A percentile compares a stretch with the other conserved stretches of the same genome.
These are phyloP conservation scores for Pseudopleuronectes americanus DNA, from an alignment of 2,797 vertebrate species.

Conservation along the genomic window DNA sequence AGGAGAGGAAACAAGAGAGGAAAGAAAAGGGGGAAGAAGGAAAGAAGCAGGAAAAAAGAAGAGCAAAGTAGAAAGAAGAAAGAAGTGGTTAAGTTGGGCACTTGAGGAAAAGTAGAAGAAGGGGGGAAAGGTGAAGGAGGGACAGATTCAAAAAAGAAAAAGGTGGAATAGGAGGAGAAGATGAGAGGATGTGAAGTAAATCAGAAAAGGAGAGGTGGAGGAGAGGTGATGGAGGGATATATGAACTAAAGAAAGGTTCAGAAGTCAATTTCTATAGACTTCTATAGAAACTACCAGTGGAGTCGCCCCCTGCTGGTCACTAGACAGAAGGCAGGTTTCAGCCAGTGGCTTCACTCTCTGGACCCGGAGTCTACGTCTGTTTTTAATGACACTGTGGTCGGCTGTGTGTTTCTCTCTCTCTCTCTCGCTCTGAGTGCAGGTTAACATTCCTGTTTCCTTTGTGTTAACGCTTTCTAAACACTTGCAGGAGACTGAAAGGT, in stretches of 20 bases:
- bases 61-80: background rate
- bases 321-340: no score
- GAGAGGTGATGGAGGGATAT: background rate
- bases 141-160: background rate
- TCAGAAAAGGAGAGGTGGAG: background rate
- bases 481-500: slow-evolving; percentile 51
- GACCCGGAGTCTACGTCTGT: no score
- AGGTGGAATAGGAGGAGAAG: background rate
- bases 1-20: no score
- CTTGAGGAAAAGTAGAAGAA: background rate
- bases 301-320: no score
- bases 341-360: no score
- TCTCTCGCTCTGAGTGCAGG: slow-evolving; percentile 19
- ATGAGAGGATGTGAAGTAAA: background rate
- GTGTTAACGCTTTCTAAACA: slow-evolving; percentile 43
- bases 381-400: no score
- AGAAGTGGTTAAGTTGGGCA: background rate
- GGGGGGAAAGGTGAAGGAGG: no score
- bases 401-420: background rate
- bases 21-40: no score
- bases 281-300: no score
- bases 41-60: no score
- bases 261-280: no score
- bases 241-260: background rate
- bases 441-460: slow-evolving; percentile 46